Evolutionary conservation across 2,113 vertebrate genomes (phyloP).

Genomic region (Caranx melampygus): DNA sequence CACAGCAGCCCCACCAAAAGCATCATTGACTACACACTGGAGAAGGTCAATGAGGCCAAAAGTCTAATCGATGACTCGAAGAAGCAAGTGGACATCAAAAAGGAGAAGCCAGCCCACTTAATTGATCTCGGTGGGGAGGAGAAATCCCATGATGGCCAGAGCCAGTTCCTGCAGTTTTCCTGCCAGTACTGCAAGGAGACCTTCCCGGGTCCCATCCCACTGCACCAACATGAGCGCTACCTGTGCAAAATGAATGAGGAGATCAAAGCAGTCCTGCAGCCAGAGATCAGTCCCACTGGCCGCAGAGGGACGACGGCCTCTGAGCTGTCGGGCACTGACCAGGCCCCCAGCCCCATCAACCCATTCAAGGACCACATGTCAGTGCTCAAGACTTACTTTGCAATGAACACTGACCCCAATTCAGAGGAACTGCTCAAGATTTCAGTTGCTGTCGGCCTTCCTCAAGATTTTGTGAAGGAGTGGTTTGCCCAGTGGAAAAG

Average conservation of each 20-base stretch:
- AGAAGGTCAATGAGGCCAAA: conserved; percentile 97
- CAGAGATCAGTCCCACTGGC: conserved; percentile 87
- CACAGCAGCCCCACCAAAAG: conserved; percentile 95
- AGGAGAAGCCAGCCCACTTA: conserved; percentile 90
- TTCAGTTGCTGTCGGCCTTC: conserved; percentile 94
- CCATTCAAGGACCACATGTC: conserved; percentile 95
- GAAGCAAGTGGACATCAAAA: conserved; percentile 91
- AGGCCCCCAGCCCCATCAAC: conserved; percentile 89
- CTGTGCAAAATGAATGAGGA: conserved; percentile 98
- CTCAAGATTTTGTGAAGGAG: conserved; percentile 96
- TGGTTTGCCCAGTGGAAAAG: conserved; percentile 95
- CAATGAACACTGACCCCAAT: conserved; percentile 97
- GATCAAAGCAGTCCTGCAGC: conserved; percentile 95
- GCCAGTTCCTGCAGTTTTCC: conserved; percentile 89
- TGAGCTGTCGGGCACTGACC: conserved; percentile 89
- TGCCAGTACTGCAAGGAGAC: conserved; percentile 97
- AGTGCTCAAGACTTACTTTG: conserved; percentile 96
- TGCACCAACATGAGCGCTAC: conserved; percentile 98
- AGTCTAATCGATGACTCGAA: conserved; percentile 92
- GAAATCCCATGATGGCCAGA: conserved; percentile 89
- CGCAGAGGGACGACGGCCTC: conserved; percentile 83
- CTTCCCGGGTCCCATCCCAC: conserved; percentile 94
- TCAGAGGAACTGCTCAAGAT: conserved; percentile 98
- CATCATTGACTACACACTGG: conserved; percentile 96
- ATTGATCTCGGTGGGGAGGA: conserved; percentile 88